A percentile compares a stretch with the other conserved stretches of the same genome.
phyloP scores from a whole-genome alignment of 2,113 vertebrate genomes.

The Dipodomys spectabilis region DNA sequence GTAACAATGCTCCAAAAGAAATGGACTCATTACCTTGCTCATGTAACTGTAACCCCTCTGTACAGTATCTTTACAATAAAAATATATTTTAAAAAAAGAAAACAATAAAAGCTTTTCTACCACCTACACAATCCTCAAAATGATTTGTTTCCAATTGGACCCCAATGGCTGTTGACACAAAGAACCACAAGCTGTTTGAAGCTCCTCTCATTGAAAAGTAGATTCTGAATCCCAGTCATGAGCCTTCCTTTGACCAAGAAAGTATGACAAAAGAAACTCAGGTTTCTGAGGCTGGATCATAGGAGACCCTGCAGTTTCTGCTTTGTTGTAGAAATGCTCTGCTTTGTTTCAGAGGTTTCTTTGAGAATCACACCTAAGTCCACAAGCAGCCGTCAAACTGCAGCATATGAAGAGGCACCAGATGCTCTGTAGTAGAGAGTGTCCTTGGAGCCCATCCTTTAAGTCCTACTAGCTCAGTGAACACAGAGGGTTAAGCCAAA shows the following conservation, averaged over 20 bases:
- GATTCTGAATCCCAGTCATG: background rate
- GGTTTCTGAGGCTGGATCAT: background rate
- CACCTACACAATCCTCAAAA: background rate
- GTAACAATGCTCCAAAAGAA: no score
- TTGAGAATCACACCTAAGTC: background rate
- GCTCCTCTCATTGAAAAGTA: background rate
- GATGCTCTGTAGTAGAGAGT: background rate
- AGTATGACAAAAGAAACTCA: background rate
- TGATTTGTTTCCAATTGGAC: background rate
- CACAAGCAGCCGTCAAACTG: background rate
- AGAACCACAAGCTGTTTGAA: background rate
- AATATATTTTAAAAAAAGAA: background rate
- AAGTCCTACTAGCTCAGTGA: background rate
- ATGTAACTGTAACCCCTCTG: no score
- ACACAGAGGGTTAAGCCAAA: background rate
- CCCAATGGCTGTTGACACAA: background rate
- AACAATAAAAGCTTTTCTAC: background rate
- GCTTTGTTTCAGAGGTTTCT: background rate
- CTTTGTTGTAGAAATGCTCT: background rate
- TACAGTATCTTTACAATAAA: no score
- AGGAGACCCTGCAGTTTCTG: background rate
- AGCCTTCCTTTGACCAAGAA: background rate
- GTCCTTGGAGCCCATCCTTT: background rate
- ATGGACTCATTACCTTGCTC: no score
- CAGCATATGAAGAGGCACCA: background rate